phyloP scores from a whole-genome alignment of 1,140 invertebrate species.

The Euura saliciscinereae region DNA sequence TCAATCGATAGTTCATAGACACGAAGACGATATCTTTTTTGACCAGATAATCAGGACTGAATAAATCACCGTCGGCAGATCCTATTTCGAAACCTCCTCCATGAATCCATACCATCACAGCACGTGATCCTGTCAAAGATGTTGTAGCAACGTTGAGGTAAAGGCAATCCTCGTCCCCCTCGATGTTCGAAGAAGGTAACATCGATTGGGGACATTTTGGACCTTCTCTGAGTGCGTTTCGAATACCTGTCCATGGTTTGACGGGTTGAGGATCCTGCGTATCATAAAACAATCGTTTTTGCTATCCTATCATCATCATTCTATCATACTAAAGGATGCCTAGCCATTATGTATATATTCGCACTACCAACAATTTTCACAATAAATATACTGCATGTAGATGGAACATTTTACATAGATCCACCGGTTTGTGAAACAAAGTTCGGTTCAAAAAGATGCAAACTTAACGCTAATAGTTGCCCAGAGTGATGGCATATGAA shows the following conservation, averaged over 20 bases:
- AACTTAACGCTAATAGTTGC: too few species aligned
- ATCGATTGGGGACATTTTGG: not conserved
- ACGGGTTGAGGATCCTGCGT: constrained; percentile 31
- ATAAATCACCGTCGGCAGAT: constrained; percentile 47
- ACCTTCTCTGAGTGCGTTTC: constrained; percentile 22
- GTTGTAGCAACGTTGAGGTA: constrained; percentile 30
- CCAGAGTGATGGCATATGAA: too few species aligned
- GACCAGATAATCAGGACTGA: constrained; percentile 60
- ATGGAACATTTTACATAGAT: too few species aligned
- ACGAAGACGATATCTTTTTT: constrained; percentile 62
- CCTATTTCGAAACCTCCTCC: constrained; percentile 69
- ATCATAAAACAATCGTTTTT: too few species aligned
- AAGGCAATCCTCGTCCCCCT: constrained; percentile 31
- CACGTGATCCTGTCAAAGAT: constrained; percentile 54
- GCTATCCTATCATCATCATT: too few species aligned
- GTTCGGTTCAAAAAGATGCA: too few species aligned
- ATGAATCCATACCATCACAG: constrained; percentile 72
- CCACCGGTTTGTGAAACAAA: too few species aligned
- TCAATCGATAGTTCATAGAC: constrained; percentile 67
- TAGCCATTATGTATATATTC: too few species aligned
- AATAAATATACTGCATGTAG: too few species aligned
- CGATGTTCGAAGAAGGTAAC: not conserved
- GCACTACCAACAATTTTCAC: too few species aligned
- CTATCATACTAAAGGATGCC: too few species aligned
- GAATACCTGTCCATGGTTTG: constrained; percentile 22